phyloP scores from a whole-genome alignment of 2,797 vertebrate species.

The Acanthurus tractus region DNA sequence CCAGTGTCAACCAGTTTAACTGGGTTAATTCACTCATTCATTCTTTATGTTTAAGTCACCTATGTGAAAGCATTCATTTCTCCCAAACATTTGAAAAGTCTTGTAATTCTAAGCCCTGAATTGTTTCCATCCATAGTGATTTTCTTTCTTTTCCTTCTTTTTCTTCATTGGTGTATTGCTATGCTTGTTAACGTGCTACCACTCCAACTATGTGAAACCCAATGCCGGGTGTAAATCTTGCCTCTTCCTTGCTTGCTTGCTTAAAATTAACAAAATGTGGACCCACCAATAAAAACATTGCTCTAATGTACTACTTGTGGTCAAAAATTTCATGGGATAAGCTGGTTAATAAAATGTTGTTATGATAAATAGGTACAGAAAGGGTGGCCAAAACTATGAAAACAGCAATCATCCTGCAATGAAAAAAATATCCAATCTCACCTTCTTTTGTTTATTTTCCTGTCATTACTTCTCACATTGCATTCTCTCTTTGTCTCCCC shows the following conservation, averaged over 20 bases:
- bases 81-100: no score
- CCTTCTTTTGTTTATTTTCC: neutral
- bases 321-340: neutral
- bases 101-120: no score
- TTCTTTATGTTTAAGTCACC: no score
- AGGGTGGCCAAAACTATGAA: neutral
- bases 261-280: neutral
- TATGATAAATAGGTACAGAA: neutral
- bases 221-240: no score
- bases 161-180: no score
- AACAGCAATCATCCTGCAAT: neutral
- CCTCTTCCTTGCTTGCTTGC: neutral
- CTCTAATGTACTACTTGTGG: neutral
- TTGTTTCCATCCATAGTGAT: no score
- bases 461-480: constrained; percentile 25
- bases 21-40: no score
- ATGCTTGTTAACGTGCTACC: no score
- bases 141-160: no score
- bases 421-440: neutral
- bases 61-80: no score
- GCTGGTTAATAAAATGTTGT: neutral
- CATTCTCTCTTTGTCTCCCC: constrained; percentile 12
- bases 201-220: no score
- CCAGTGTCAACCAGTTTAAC: no score
- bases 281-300: neutral